Conservation (phyloP, 2,797 vertebrate species). For the Sylvia borin region DNA sequence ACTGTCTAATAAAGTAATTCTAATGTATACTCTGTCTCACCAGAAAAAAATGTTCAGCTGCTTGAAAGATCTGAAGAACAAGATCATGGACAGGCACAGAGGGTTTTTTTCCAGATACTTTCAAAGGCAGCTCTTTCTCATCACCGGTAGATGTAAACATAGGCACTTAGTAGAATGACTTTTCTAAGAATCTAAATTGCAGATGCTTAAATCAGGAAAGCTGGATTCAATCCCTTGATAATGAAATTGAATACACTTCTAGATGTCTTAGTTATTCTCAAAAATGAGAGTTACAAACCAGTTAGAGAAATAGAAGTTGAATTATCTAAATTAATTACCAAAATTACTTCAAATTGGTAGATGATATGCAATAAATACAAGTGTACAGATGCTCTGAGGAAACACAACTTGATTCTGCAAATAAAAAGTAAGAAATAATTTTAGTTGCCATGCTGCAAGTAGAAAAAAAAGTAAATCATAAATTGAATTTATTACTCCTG, state of each 20-base stretch:
- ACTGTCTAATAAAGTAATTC: background rate
- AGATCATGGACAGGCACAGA: background rate
- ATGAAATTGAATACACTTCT: background rate
- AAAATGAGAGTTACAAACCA: background rate
- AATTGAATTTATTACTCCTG: background rate
- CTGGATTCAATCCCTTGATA: background rate
- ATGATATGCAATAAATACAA: background rate
- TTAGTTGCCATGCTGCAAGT: background rate
- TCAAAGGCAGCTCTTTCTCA: background rate
- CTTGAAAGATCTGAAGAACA: background rate
- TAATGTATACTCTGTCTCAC: background rate
- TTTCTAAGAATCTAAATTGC: background rate
- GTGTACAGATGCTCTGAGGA: background rate
- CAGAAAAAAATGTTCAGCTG: background rate
- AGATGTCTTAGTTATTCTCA: background rate
- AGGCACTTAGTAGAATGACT: background rate
- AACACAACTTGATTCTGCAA: background rate
- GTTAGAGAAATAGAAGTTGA: constrained; percentile 1
- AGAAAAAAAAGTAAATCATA: background rate
- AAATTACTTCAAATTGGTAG: constrained; percentile 6
- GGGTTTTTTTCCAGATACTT: background rate
- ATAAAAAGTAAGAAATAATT: background rate
- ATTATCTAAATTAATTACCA: constrained; percentile 32
- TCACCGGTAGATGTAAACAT: background rate
- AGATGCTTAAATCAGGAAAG: background rate